These are phyloP conservation scores for Eubasilissa splendida DNA, from an alignment of 2,888 invertebrate species.

Conservation along the genomic window DNA sequence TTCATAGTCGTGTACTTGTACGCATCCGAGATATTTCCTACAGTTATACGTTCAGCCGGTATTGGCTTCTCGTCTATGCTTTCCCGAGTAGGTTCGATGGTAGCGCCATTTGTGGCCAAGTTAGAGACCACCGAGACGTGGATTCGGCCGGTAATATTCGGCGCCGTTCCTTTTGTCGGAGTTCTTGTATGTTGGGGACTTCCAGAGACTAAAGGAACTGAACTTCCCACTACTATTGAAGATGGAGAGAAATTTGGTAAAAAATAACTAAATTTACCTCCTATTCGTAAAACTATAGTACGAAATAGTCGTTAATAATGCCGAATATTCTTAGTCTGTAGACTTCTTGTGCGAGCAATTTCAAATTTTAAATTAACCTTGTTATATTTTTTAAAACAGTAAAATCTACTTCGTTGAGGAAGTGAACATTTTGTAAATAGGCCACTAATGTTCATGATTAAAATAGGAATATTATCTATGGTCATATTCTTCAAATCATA, in stretches of 20 bases:
- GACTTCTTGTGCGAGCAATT: too few species aligned
- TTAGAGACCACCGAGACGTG: conserved; percentile 66
- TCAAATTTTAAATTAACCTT: too few species aligned
- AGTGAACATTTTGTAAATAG: too few species aligned
- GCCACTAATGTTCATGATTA: too few species aligned
- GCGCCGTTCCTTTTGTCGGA: conserved; percentile 73
- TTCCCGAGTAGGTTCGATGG: conserved; percentile 82
- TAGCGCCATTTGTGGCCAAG: conserved; percentile 79
- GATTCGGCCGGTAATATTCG: conserved; percentile 77
- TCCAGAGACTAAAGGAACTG: conserved; percentile 78
- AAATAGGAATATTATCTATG: too few species aligned
- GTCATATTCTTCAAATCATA: too few species aligned
- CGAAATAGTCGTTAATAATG: too few species aligned
- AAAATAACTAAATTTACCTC: neutral
- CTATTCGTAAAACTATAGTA: too few species aligned
- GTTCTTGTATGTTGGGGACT: conserved; percentile 73
- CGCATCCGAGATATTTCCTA: conserved; percentile 85
- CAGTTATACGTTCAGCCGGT: conserved; percentile 82
- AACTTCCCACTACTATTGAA: conserved; percentile 78
- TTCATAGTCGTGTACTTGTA: conserved; percentile 84
- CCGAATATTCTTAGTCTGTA: too few species aligned
- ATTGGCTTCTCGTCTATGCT: conserved; percentile 83
- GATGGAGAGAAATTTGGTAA: conserved; percentile 77
- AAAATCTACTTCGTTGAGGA: too few species aligned
- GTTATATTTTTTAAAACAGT: too few species aligned